Conservation (phyloP, 1,140 invertebrate species). For the Cecropterus lyciades region DNA sequence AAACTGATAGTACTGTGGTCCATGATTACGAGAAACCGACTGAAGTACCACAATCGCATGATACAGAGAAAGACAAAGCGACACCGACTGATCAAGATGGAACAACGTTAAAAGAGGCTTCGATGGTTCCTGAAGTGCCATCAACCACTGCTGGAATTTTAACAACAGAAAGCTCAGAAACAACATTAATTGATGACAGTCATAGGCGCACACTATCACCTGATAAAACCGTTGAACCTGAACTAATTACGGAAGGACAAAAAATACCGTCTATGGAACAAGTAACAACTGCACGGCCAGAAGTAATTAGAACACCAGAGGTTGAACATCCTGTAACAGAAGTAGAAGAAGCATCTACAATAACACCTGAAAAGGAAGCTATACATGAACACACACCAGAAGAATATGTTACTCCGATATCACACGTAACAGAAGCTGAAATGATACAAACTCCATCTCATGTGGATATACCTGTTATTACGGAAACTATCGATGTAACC, state of each 20-base stretch:
- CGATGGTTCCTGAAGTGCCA: background rate
- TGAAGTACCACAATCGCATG: background rate
- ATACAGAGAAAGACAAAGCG: background rate
- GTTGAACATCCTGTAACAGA: constrained; percentile 4
- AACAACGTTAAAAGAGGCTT: constrained; percentile 1
- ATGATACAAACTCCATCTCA: background rate
- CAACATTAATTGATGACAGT: background rate
- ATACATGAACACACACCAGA: background rate
- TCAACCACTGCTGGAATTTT: background rate
- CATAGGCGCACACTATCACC: constrained; percentile 6
- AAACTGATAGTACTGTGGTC: constrained; percentile 7
- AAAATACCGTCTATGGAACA: constrained; percentile 7
- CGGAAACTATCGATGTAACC: constrained; percentile 21
- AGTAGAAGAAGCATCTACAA: constrained; percentile 8
- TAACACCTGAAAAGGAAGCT: constrained; percentile 13
- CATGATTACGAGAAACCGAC: constrained; percentile 18
- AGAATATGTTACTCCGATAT: constrained; percentile 1
- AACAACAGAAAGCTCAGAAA: constrained; percentile 22
- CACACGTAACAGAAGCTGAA: constrained; percentile 21
- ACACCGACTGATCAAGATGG: background rate
- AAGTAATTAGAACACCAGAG: constrained; percentile 13
- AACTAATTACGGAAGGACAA: constrained; percentile 22
- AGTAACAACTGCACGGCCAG: constrained; percentile 12
- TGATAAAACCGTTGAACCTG: background rate
- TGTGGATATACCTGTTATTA: constrained; percentile 10